Conservation (phyloP, 2,888 invertebrate species). For the Argyresthia goedartella region DNA sequence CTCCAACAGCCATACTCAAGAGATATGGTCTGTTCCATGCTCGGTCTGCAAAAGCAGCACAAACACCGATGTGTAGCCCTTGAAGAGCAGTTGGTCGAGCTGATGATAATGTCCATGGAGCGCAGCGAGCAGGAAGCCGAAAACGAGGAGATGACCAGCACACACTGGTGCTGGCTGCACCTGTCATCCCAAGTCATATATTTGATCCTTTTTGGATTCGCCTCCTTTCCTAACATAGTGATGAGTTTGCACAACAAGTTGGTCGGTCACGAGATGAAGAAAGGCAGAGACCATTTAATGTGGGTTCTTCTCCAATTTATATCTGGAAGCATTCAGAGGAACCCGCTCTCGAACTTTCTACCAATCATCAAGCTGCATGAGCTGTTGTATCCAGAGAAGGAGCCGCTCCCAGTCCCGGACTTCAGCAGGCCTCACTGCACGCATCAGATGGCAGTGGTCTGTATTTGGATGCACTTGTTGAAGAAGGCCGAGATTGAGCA, state of each 20-base stretch:
- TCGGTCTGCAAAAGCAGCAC: conserved; percentile 93
- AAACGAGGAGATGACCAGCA: conserved; percentile 73
- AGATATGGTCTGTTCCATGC: conserved; percentile 96
- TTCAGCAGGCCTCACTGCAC: conserved; percentile 88
- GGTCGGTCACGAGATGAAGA: conserved; percentile 83
- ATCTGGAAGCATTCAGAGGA: conserved; percentile 95
- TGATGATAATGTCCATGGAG: conserved; percentile 94
- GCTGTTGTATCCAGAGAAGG: conserved; percentile 92
- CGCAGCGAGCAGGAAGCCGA: conserved; percentile 80
- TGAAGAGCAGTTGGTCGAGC: conserved; percentile 93
- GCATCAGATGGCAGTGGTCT: conserved; percentile 93
- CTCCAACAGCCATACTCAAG: conserved; percentile 95
- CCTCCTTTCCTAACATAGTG: conserved; percentile 93
- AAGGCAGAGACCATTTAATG: conserved; percentile 98
- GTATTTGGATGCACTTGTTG: conserved; percentile 96
- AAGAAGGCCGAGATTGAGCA: conserved; percentile 94
- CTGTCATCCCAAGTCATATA: conserved; percentile 95
- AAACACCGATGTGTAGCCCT: conserved; percentile 89
- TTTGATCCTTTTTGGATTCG: conserved; percentile 94
- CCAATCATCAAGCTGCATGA: conserved; percentile 94
- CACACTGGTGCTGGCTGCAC: conserved; percentile 92
- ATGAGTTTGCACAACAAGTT: conserved; percentile 89
- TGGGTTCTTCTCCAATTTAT: conserved; percentile 98
- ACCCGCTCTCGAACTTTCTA: conserved; percentile 88
- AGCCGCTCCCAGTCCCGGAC: conserved; percentile 91